Evolutionary conservation across 2,888 invertebrate species (phyloP).

Genomic region (Pedicia rivosa): DNA sequence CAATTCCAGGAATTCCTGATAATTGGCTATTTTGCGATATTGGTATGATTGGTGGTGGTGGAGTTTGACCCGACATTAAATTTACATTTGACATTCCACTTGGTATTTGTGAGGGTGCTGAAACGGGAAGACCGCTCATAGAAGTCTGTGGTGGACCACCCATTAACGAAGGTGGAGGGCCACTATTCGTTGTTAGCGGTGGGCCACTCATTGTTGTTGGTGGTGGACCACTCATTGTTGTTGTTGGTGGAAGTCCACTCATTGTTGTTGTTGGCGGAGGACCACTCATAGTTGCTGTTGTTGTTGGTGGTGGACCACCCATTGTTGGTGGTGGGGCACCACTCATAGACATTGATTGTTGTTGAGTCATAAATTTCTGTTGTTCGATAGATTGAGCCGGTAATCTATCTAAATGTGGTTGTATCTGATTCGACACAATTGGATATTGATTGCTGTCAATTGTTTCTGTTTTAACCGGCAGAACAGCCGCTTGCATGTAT

Average conservation of each 20-base stretch:
- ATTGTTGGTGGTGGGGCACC: constrained; percentile 9
- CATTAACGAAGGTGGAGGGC: too few species aligned
- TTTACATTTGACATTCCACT: too few species aligned
- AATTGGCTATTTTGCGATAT: too few species aligned
- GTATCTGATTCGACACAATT: constrained; percentile 15
- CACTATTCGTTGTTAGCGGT: too few species aligned
- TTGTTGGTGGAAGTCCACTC: background rate
- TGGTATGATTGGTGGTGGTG: too few species aligned
- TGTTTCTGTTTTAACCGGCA: background rate
- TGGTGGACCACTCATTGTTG: background rate
- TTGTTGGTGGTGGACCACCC: background rate
- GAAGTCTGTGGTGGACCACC: too few species aligned
- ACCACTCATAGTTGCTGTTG: too few species aligned
- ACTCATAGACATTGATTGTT: constrained; percentile 10
- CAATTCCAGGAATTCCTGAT: too few species aligned
- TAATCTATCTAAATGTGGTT: constrained; percentile 14
- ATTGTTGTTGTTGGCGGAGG: background rate
- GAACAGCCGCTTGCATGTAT: constrained; percentile 4
- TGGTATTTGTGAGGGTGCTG: too few species aligned
- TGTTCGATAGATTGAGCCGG: constrained; percentile 17
- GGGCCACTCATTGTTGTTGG: background rate
- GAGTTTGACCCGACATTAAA: too few species aligned
- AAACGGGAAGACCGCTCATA: too few species aligned
- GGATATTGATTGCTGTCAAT: constrained; percentile 14
- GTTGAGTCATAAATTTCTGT: constrained; percentile 17